Percentiles rank a stretch among this genome's conserved stretches.
phyloP scores from a whole-genome alignment of 2,113 vertebrate genomes.

The Trogon melanurus region DNA sequence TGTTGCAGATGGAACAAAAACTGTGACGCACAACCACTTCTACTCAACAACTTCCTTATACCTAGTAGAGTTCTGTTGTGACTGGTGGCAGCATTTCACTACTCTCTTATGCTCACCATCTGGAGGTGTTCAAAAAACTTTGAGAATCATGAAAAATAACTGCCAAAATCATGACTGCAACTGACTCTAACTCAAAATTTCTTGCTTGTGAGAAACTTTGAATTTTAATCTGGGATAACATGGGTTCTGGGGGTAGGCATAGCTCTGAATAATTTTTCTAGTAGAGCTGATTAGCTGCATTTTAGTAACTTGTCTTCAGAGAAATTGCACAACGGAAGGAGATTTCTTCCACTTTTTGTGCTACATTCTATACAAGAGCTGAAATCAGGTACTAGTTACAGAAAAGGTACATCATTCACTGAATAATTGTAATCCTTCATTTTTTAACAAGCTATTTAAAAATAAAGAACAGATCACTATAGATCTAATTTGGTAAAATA shows the following conservation, averaged over 20 bases:
- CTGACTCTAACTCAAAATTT: not conserved
- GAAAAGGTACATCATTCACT: not conserved
- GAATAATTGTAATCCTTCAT: not conserved
- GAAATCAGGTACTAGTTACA: not conserved
- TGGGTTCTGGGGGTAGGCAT: not conserved
- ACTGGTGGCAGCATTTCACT: not conserved
- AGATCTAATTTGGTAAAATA: not conserved
- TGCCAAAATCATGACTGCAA: not conserved
- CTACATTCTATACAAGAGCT: not conserved
- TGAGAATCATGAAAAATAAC: fast-evolving
- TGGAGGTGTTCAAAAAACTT: not conserved
- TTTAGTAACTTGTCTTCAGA: not conserved
- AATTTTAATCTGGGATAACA: not conserved
- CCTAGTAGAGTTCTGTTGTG: not conserved
- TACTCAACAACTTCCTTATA: not conserved
- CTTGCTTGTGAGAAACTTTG: not conserved
- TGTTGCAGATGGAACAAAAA: not conserved
- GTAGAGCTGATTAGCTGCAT: not conserved
- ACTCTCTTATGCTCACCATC: not conserved
- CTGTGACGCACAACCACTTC: not conserved
- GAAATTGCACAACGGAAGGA: not conserved
- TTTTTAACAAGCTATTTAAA: not conserved
- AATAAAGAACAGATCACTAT: not conserved
- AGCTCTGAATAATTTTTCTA: not conserved
- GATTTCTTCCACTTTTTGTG: not conserved